Evolutionary conservation across 2,113 vertebrate species (phyloP).

Genomic region (Eidolon helvum): DNA sequence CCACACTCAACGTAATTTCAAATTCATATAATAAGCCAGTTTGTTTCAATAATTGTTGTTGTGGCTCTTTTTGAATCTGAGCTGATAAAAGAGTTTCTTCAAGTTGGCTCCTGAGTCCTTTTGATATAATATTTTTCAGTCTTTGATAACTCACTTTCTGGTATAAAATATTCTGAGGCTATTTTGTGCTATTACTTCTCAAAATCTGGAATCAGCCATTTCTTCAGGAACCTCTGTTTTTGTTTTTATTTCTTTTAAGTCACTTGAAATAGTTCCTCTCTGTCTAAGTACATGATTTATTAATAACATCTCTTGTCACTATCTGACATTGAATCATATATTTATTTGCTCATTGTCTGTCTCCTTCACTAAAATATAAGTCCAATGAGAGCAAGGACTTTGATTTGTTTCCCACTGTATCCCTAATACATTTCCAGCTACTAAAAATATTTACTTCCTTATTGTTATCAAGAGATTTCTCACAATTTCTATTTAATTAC

Average conservation of each 20-base stretch:
- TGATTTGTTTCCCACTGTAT: not conserved
- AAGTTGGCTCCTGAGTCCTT: not conserved
- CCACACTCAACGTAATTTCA: not conserved
- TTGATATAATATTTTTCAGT: not conserved
- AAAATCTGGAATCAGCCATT: not conserved
- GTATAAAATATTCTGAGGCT: not conserved
- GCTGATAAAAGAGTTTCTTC: slow-evolving; percentile 2
- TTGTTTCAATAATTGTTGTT: not conserved
- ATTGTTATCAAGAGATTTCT: not conserved
- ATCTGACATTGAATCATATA: not conserved
- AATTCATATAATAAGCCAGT: not conserved
- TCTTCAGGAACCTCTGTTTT: not conserved
- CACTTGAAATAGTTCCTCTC: not conserved
- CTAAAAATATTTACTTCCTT: not conserved
- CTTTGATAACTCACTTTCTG: not conserved
- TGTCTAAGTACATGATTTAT: not conserved
- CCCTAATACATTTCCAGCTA: not conserved
- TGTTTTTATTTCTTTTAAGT: not conserved
- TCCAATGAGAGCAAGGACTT: not conserved
- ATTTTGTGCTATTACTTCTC: not conserved
- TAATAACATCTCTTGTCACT: not conserved
- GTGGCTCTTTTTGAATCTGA: not conserved
- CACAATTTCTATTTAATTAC: not conserved
- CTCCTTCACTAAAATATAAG: not conserved
- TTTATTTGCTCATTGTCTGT: not conserved